Conservation (phyloP, 2,113 vertebrate genomes). For the Oceanodroma tethys region DNA sequence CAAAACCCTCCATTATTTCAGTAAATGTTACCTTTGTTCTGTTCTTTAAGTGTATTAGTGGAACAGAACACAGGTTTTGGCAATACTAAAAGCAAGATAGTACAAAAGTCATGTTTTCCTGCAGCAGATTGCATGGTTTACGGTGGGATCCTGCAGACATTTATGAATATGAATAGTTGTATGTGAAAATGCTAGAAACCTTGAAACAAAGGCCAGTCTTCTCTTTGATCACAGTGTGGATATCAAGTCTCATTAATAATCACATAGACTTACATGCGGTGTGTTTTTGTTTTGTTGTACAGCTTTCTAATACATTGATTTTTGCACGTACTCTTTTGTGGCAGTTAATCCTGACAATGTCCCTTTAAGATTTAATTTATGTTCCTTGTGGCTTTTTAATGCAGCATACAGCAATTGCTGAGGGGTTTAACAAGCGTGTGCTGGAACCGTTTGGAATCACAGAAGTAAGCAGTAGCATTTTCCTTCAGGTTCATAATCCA, state of each 20-base stretch:
- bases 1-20: neutral
- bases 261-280: accelerated
- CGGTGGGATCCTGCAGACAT: neutral
- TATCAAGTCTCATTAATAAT: neutral
- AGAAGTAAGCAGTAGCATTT: neutral
- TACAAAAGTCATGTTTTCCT: neutral
- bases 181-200: neutral
- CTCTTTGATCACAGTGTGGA: neutral
- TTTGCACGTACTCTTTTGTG: neutral
- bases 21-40: neutral
- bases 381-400: neutral
- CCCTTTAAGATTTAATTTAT: neutral
- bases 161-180: neutral
- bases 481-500: neutral
- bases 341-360: neutral
- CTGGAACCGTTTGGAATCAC: neutral
- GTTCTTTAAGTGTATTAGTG: neutral
- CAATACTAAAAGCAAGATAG: neutral
- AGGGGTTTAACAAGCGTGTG: neutral
- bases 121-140: neutral
- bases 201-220: neutral
- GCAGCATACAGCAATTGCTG: neutral
- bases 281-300: neutral
- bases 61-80: neutral
- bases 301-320: neutral